Evolutionary conservation across 2,797 vertebrate genomes (phyloP).

Genomic region (Cetoscarus ocellatus): DNA sequence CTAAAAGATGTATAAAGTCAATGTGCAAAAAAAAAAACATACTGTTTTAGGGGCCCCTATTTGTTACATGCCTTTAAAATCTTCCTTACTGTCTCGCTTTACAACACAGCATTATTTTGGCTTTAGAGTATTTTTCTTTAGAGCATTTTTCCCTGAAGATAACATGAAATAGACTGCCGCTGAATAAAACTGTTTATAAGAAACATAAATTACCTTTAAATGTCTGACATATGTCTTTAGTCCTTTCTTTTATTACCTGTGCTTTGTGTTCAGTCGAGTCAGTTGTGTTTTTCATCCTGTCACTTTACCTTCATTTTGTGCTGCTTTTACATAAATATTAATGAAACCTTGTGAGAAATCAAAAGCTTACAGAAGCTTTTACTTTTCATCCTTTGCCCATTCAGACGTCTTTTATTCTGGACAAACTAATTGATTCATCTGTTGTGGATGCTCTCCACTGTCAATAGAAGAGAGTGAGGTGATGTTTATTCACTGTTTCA

Average conservation of each 20-base stretch:
- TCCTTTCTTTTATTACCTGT: too few species aligned
- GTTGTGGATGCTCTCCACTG: neutral
- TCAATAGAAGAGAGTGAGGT: neutral
- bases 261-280: neutral
- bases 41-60: too few species aligned
- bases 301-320: constrained; percentile 8
- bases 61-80: too few species aligned
- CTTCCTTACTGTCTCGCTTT: too few species aligned
- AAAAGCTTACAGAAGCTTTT: neutral
- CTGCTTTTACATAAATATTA: constrained; percentile 8
- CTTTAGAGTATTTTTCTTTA: neutral
- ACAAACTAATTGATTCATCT: neutral
- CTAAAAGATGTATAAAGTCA: too few species aligned
- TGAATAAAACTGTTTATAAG: neutral
- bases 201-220: constrained; percentile 1
- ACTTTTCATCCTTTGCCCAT: constrained; percentile 4
- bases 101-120: too few species aligned
- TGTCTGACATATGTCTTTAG: neutral
- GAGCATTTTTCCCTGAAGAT: neutral
- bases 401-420: neutral
- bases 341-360: constrained; percentile 22
- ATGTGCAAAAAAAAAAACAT: too few species aligned
- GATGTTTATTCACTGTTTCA: neutral
- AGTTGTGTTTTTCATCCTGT: neutral
- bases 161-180: neutral